Evolutionary conservation across 2,113 vertebrate genomes (phyloP).

Genomic region (Epinephelus fuscoguttatus): DNA sequence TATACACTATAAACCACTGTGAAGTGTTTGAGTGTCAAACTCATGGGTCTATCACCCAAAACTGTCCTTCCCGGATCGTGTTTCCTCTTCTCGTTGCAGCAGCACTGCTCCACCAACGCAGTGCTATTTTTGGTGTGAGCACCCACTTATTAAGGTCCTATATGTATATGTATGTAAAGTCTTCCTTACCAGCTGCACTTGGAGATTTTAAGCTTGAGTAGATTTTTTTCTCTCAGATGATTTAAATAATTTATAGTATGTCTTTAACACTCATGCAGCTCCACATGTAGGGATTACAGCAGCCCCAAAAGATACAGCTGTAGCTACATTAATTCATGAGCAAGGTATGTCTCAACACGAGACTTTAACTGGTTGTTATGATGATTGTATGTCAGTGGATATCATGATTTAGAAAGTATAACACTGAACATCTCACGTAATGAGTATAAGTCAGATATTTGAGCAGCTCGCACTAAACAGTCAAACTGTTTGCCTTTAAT

Average conservation of each 20-base stretch:
- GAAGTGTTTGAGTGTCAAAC: not conserved
- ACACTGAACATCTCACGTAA: not conserved
- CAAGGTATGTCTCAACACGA: not conserved
- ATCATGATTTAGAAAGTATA: conserved; percentile 5
- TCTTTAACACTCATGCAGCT: conserved; percentile 12
- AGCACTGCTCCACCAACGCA: not conserved
- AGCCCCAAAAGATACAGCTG: conserved; percentile 11
- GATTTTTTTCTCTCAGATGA: conserved; percentile 13
- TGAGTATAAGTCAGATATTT: not conserved
- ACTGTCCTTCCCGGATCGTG: not conserved
- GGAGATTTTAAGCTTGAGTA: conserved; percentile 15
- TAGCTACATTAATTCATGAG: conserved; percentile 10
- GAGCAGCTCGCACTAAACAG: conserved; percentile 12
- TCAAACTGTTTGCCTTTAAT: conserved; percentile 8
- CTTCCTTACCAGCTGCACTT: not conserved
- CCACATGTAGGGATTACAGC: conserved; percentile 13
- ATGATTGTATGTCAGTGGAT: not conserved
- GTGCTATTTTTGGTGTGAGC: conserved; percentile 25
- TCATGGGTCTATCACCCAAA: not conserved
- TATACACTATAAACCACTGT: not conserved
- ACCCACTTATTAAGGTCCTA: conserved; percentile 20
- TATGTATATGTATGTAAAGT: not conserved
- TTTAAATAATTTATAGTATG: conserved; percentile 40
- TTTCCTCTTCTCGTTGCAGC: conserved; percentile 17
- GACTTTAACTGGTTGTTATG: not conserved